Percentiles rank a stretch among this genome's conserved stretches.
Conservation (phyloP, 2,113 vertebrate species). For the Eolophus roseicapilla region DNA sequence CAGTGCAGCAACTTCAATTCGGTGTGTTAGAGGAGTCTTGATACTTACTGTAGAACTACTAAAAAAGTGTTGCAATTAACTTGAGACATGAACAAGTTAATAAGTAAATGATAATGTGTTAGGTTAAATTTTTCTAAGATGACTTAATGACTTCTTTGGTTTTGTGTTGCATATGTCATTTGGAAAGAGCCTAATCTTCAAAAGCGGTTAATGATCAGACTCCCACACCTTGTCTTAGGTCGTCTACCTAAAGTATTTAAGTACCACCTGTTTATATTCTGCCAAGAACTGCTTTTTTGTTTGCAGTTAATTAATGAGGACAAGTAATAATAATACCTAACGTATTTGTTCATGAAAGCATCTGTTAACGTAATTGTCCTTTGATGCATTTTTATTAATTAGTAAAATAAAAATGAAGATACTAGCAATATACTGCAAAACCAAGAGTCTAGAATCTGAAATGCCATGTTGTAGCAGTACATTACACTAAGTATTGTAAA, state of each 20-base stretch:
- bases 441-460: background rate
- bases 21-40: background rate
- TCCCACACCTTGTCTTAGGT: background rate
- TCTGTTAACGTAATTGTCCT: background rate
- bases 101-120: background rate
- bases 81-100: background rate
- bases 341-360: background rate
- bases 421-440: background rate
- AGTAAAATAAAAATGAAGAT: background rate
- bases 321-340: background rate
- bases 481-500: background rate
- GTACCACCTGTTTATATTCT: background rate
- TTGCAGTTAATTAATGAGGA: background rate
- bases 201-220: background rate
- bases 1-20: background rate
- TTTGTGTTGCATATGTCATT: background rate
- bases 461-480: background rate
- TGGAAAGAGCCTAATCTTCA: background rate
- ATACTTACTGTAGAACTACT: background rate
- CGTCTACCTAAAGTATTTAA: constrained; percentile 1
- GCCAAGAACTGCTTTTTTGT: background rate
- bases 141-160: background rate
- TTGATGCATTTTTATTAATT: background rate
- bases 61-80: background rate
- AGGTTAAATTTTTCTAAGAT: background rate